Evolutionary conservation across 2,888 invertebrate species (phyloP), one percentile per base, ranked within the genome.

Genomic region (Encarsia formosa): DNA sequence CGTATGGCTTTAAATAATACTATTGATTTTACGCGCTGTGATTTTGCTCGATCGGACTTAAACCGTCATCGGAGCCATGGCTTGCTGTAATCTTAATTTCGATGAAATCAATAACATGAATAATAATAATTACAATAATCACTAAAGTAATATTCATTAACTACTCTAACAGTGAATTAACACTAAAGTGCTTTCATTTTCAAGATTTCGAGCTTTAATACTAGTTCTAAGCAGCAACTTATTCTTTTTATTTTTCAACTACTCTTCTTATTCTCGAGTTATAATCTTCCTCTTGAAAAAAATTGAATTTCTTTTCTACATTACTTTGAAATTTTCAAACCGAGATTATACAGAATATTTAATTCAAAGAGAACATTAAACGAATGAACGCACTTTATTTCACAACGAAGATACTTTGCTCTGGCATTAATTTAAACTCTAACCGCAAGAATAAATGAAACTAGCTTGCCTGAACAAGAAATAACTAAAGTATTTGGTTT

Each of bases 381-480:
- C 4, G 49, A 34, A 48, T 44, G 32, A 54, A 51, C 35, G 46
- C 47, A 54, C 43, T 51, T 51, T 32, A n/a, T n/a, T 37, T 13
- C 13, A 41, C 48, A 49, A 22, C 34, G 35, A 13, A 23, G 39
- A 31, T 6, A 40, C 45, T 9, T 62, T 57, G 54, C 55, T 63
- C 60, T 60, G 56, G 54, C 61, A 60, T 61, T 61, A 62, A 64
- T 63, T 62, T 59, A 62, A 63, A 56, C 52, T 54, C 23, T 52
- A 55, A 52, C 52, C 31, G 44, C 37, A 49, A 45, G 18, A 44
- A 47, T 39, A n/a, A 40, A 41, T 46, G 47, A 35, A 52, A 19
- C 53, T 47, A 58, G 56, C 46, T 59, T 54, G 53, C 55, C 55
- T 56, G 41, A 52, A 54, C 44, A 34, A 41, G 45, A 37, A 50